A percentile compares a stretch with the other conserved stretches of the same genome.
Conservation (phyloP, 1,140 invertebrate species). For the Amyelois transitella region DNA sequence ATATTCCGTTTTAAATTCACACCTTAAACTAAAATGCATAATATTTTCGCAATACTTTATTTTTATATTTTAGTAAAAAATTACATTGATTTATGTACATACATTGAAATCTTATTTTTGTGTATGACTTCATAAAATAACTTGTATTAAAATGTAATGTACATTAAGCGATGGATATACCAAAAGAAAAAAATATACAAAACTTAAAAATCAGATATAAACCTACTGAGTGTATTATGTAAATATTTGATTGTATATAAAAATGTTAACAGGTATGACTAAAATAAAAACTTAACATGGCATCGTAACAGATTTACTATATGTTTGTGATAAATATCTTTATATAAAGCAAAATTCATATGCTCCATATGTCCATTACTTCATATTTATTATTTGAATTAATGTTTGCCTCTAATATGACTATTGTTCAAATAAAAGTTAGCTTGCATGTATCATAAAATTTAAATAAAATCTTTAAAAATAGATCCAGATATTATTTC, state of each 20-base stretch:
- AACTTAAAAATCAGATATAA: too few relatives aligned
- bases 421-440: too few relatives aligned
- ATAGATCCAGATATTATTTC: neutral
- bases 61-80: conserved; percentile 69
- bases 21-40: conserved; percentile 30
- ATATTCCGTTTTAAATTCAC: too few relatives aligned
- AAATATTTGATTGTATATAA: neutral
- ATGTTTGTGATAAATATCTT: neutral
- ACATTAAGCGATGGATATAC: neutral
- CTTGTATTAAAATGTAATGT: conserved; percentile 12
- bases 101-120: conserved; percentile 42
- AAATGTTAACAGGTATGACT: neutral
- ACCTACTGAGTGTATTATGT: too few relatives aligned
- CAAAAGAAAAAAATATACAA: too few relatives aligned
- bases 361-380: neutral
- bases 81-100: conserved; percentile 68
- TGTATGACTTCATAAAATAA: conserved; percentile 33
- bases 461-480: neutral
- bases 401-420: too few relatives aligned
- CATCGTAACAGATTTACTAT: neutral
- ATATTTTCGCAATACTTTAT: conserved; percentile 59
- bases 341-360: neutral
- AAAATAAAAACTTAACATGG: neutral
- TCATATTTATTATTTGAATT: too few relatives aligned
- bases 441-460: neutral